Base-by-base conservation (phyloP, 2,797 vertebrate genomes). In the Tarsius wallacei region DNA sequence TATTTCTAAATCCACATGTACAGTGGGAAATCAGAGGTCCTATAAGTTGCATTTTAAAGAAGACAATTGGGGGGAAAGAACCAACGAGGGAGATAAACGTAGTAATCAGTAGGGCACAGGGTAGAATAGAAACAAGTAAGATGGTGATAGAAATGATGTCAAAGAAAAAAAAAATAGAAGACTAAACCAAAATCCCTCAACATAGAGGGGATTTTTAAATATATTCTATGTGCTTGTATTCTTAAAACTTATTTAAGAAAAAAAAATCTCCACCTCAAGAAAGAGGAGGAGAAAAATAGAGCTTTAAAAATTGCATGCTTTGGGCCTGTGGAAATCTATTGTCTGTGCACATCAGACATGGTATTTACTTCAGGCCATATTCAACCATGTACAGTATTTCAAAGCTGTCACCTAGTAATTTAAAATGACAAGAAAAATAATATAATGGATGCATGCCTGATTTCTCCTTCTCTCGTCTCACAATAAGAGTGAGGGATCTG, bases 371-470 rank as follows among this genome's bases (percentile, higher is more conserved):
- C 63, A 96, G 96, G 87, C 90, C 94, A 93, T 93, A 95, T 92
- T 96, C 93, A 90, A 59, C 82, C 93, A 71, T 59, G 81, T 93
- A 97, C 77, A 78, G 71, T 78, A 96, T 95, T 97, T 96, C 90
- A 96, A 89, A 94, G 93, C 63, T 96, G 97, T 87, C 97, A 98
- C 94, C 95, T 96, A 97, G 94, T 96, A 97, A 98, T 98, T 98
- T 97, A 94, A 98, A 97, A 94, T 97, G 97, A 98, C 97, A 98
- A 96, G 97, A 93, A 96, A 98, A 98, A 97, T 96, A 92, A 97
- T 88, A 96, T 94, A 98, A 96, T 96, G 90, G 95, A 94, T 95
- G 94, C 93, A 96, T 97, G 97, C 85, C 93, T 97, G 96, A 97
- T 96, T 97, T 92, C 90, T 96, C 87, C 84, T 94, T 85, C 84